Evolutionary conservation across 1,140 invertebrate species (phyloP), one percentile per base, ranked within the genome.

Genomic region (Drosophila mauritiana): DNA sequence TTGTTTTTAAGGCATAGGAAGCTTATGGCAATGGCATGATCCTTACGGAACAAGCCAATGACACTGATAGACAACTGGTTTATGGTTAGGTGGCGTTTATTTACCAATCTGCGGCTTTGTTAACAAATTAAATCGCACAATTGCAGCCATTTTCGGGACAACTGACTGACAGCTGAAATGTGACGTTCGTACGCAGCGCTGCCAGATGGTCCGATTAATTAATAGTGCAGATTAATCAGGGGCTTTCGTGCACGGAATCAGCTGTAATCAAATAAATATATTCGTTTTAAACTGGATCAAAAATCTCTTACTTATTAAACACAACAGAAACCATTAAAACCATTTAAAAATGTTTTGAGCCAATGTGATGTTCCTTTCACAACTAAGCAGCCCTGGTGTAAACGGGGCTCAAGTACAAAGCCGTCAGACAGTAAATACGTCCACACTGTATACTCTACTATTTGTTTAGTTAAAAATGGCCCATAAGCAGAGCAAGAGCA

Each of bases 91-190:
- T 49, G 4, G 45, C 13, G 22, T 48, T 56, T 75, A 82, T 65
- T 91, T 91, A 91, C 90, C 90, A 65, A 89, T 57, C 78, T 91
- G 75, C 54, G 72, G 72, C 64, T 81, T 89, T 49, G 69, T 62
- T 73, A 91, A 78, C 70, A 90, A 89, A 86, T 91, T 91, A 80
- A 72, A 80, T 78, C 90, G 90, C 83, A 90, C 83, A 79, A 91
- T 70, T 65, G 90, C 90, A 80, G 84, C 80, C 84, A 89, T 89
- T 84, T 80, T 89, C 62, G 42, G 62, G 56, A 65, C 56, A 39
- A 81, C 67, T 58, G 52, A 78, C 63, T 76, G 84, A 82, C 83
- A 89, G 67, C 76, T 81, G 64, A 46, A 51, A 42, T 49, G 39
- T 80, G 70, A 84, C 80, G 62, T 76, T 68, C 61, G 42, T n/a